Base-by-base conservation (phyloP, 2,797 vertebrate genomes). In the Acipenser oxyrinchus region DNA sequence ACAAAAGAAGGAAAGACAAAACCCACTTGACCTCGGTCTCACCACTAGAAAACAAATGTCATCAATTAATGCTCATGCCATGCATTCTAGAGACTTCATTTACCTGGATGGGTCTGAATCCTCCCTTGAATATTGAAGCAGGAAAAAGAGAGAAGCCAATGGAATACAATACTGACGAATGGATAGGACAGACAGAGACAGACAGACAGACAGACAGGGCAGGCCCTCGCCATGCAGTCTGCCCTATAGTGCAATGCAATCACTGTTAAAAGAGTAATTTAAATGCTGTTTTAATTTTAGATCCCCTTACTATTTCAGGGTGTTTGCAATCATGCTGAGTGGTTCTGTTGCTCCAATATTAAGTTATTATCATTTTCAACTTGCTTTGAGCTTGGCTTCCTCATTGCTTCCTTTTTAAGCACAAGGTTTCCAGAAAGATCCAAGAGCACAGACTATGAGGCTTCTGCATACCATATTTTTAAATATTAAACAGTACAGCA, bases 111-210 rank as follows among this genome's bases (percentile, higher is more conserved):
- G 97, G 95, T 91, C 97, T 96, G 97, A 98, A 99, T 98, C 97
- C 97, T 99, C 97, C 96, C 97, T 99, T 95, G 90, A 93, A 88
- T 85, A 86, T 85, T 88, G 93, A 92, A 96, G 94, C 94, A 92
- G 93, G 89, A 94, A 92, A 97, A 85, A 96, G 90, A 95, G 86
- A 96, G 92, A 93, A 95, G 91, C 92, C 91, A 93, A 93, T 93
- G 91, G 93, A 87, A 93, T 81, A 93, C 82, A 84, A 83, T 82
- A 87, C 78, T 88, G 89, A 85, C 88, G 76, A 84, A 87, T 78
- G 77, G 70, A 66, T 1, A 81, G 79, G 78, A 67, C 65, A 82
- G n/a, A 70, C 8, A 57, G 13, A 18, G 2, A 59, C 52, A 53
- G 18, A 68, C 60, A 63, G 51, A 68, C 48, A 62, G 37, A 53